phyloP scores from a whole-genome alignment of 2,113 vertebrate genomes.

The Dissostichus mawsoni region DNA sequence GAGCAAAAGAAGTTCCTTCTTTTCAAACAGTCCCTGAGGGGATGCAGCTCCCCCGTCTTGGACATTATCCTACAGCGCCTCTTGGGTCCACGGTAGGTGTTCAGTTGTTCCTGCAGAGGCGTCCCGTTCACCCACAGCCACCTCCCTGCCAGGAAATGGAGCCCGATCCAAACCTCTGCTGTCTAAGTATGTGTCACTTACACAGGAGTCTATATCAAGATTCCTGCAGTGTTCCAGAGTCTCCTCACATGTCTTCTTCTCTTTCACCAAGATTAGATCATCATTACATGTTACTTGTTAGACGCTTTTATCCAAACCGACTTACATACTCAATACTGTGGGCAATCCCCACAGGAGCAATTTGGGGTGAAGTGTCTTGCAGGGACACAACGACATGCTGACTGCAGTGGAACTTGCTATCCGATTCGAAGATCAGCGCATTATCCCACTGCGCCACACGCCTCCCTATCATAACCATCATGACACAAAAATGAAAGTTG shows the following conservation, averaged over 20 bases:
- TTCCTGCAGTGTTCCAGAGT: slow-evolving; percentile 30
- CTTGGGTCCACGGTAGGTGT: not conserved
- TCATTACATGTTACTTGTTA: not conserved
- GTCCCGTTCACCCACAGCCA: slow-evolving; percentile 37
- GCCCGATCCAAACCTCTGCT: slow-evolving; percentile 26
- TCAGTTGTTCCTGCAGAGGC: not conserved
- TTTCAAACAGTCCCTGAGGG: not conserved
- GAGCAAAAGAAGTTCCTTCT: not conserved
- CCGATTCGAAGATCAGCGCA: slow-evolving; percentile 13
- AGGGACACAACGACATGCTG: too few relatives aligned
- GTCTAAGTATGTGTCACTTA: not conserved
- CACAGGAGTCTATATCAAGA: not conserved
- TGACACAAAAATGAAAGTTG: slow-evolving; percentile 2
- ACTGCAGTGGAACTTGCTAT: too few relatives aligned
- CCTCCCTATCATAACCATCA: not conserved
- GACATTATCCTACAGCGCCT: slow-evolving; percentile 21
- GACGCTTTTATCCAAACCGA: too few relatives aligned
- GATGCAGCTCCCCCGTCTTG: not conserved
- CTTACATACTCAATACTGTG: too few relatives aligned
- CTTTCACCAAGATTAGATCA: slow-evolving; percentile 44
- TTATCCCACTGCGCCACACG: too few relatives aligned
- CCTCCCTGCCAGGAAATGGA: slow-evolving; percentile 27
- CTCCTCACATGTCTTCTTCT: slow-evolving; percentile 38
- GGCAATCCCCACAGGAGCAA: too few relatives aligned
- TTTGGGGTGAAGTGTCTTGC: too few relatives aligned